Conservation (phyloP, 2,113 vertebrate genomes). For the Cacatua alba region DNA sequence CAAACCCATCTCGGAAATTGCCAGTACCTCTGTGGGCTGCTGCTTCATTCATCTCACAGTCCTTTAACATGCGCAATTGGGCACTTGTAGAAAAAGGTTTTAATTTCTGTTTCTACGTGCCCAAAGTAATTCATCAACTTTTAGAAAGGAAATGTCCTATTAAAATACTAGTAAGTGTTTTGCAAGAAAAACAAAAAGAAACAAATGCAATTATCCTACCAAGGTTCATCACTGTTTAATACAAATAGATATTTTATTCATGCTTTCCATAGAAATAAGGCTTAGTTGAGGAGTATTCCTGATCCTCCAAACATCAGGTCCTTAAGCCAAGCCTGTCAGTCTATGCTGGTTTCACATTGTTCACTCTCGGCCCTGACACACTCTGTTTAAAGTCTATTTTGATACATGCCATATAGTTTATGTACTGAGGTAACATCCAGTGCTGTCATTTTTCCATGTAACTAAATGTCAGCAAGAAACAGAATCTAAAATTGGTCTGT, state of each 20-base stretch:
- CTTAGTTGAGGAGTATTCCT: not conserved
- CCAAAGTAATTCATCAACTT: not conserved
- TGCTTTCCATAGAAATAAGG: not conserved
- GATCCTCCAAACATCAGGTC: not conserved
- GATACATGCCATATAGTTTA: slow-evolving; percentile 8
- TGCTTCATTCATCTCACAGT: not conserved
- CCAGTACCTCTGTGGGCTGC: not conserved
- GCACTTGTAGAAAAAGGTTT: not conserved
- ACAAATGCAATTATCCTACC: not conserved
- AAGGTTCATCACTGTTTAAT: not conserved
- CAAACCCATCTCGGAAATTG: not conserved
- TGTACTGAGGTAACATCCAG: slow-evolving; percentile 31
- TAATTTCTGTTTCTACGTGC: not conserved
- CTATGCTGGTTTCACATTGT: not conserved
- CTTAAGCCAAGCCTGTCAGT: not conserved
- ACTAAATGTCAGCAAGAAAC: slow-evolving; percentile 56
- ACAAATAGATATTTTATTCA: not conserved
- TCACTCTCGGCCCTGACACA: not conserved
- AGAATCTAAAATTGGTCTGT: slow-evolving; percentile 59
- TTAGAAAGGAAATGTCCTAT: not conserved
- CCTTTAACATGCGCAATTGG: not conserved
- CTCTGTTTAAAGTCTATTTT: slow-evolving; percentile 27
- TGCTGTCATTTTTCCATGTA: slow-evolving; percentile 30
- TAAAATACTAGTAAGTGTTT: not conserved
- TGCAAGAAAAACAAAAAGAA: not conserved